A percentile compares a stretch with the other conserved stretches of the same genome.
phyloP scores from a whole-genome alignment of 2,113 vertebrate species.

The Forbesichthys papilliferus region DNA sequence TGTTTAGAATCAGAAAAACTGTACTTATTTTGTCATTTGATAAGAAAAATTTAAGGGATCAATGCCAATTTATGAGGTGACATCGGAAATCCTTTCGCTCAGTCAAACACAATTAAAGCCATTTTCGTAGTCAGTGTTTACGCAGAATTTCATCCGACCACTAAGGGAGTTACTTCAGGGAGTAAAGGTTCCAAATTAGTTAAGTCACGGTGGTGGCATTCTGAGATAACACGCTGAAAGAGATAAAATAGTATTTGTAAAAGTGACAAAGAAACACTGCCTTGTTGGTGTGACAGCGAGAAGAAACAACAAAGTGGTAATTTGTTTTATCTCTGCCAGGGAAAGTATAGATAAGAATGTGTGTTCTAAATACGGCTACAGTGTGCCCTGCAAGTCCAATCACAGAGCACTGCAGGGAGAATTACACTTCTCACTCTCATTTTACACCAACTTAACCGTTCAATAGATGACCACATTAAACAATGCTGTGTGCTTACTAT shows the following conservation, averaged over 20 bases:
- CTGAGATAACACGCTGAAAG: constrained; percentile 23
- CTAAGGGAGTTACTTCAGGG: constrained; percentile 45
- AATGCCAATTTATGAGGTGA: constrained; percentile 49
- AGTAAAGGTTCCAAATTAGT: constrained; percentile 42
- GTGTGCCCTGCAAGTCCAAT: background rate
- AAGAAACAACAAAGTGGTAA: constrained; percentile 6
- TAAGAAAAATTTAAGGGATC: constrained; percentile 36
- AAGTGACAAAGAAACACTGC: constrained; percentile 10
- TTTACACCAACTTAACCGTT: background rate
- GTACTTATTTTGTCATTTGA: constrained; percentile 40
- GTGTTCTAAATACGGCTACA: constrained; percentile 3
- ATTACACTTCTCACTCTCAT: background rate
- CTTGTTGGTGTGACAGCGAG: background rate
- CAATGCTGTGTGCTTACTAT: background rate
- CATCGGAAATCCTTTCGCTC: constrained; percentile 49
- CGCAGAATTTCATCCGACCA: constrained; percentile 24
- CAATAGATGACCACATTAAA: background rate
- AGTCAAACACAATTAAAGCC: constrained; percentile 45
- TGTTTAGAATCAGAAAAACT: constrained; percentile 26
- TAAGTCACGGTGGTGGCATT: constrained; percentile 24
- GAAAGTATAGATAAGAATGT: constrained; percentile 14
- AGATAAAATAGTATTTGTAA: constrained; percentile 32
- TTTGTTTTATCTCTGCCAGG: constrained; percentile 22
- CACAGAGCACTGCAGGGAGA: background rate
- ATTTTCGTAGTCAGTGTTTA: constrained; percentile 21